A percentile compares a stretch with the other conserved stretches of the same genome.
phyloP scores from a whole-genome alignment of 2,113 vertebrate genomes.

The Sceloporus undulatus region DNA sequence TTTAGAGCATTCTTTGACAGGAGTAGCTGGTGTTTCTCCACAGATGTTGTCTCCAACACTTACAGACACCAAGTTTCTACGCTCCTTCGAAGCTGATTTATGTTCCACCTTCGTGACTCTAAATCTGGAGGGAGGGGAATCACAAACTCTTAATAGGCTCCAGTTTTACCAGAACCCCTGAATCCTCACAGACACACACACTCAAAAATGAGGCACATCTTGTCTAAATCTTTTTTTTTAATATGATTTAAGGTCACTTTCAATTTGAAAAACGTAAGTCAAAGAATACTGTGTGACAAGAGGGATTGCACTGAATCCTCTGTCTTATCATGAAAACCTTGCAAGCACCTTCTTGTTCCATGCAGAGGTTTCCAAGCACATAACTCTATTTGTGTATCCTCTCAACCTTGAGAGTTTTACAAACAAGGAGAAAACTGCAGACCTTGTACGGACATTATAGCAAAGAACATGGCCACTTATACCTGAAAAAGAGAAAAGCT shows the following conservation, averaged over 20 bases:
- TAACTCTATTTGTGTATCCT: not conserved
- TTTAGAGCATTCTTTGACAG: constrained; percentile 55
- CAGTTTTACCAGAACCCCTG: not conserved
- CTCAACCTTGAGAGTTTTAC: not conserved
- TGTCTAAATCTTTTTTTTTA: not conserved
- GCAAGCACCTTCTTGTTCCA: not conserved
- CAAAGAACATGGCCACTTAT: too few species aligned
- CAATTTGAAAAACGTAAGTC: fast-evolving
- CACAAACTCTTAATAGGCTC: not conserved
- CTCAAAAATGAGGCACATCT: fast-evolving
- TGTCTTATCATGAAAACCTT: not conserved
- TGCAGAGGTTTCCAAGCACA: too few species aligned
- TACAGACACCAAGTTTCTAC: constrained; percentile 82
- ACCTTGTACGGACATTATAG: too few species aligned
- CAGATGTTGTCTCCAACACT: constrained; percentile 75
- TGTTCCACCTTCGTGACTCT: constrained; percentile 93
- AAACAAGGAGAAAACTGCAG: too few species aligned
- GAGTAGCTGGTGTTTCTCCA: constrained; percentile 77
- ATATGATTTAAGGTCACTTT: too few species aligned
- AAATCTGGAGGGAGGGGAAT: constrained; percentile 79
- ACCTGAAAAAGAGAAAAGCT: too few species aligned
- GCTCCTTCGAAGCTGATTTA: constrained; percentile 81
- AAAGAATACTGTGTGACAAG: not conserved
- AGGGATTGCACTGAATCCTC: not conserved
- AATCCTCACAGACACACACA: not conserved